Conservation (phyloP, 2,888 invertebrate species). For the Emmelina monodactyla region DNA sequence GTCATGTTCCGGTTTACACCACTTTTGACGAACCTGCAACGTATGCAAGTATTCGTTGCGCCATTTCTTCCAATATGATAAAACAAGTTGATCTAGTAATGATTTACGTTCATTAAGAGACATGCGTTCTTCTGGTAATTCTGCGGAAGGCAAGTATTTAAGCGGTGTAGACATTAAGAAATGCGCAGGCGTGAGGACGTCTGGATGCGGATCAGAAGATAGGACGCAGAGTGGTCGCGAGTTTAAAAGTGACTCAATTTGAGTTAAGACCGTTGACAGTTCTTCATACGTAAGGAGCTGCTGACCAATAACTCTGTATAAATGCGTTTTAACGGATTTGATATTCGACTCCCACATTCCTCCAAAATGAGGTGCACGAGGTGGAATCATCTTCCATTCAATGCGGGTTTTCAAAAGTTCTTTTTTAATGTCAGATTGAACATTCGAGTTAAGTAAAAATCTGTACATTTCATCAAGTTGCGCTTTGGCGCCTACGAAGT, state of each 20-base stretch:
- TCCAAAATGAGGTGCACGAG: conserved; percentile 5
- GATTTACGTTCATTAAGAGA: conserved; percentile 1
- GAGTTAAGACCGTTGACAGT: conserved; percentile 1
- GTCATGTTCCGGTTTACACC: conserved; percentile 1
- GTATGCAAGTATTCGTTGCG: conserved; percentile 3
- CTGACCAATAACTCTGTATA: conserved; percentile 1
- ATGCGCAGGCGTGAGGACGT: no score
- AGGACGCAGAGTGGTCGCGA: neutral
- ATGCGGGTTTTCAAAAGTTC: neutral
- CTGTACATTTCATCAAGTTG: conserved; percentile 10
- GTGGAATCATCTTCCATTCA: neutral
- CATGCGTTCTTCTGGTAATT: no score
- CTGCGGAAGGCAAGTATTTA: no score
- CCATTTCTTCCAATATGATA: conserved; percentile 7
- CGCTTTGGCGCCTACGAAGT: conserved; percentile 9
- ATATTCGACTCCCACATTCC: conserved; percentile 6
- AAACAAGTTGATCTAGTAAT: conserved; percentile 11
- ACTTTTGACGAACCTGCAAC: conserved; percentile 4
- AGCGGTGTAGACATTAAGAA: no score
- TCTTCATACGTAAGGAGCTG: conserved; percentile 3
- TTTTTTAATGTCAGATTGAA: neutral
- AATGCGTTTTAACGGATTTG: conserved; percentile 2
- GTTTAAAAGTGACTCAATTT: neutral
- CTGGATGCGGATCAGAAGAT: no score
- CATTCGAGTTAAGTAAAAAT: conserved; percentile 5